Evolutionary conservation across 2,797 vertebrate genomes (phyloP).

Genomic region (Sebastes aleutianus): DNA sequence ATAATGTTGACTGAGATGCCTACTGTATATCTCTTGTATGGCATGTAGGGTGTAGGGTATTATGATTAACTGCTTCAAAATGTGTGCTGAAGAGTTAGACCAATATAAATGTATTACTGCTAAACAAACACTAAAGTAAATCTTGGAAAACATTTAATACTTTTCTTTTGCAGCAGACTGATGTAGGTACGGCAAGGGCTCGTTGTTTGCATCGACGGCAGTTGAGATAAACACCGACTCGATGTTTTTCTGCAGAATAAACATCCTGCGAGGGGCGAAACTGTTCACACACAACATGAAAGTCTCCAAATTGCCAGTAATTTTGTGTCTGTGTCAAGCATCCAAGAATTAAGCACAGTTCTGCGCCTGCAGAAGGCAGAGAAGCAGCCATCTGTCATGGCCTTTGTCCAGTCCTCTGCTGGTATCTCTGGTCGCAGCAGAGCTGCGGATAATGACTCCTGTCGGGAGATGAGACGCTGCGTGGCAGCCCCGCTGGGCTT

Average conservation of each 20-base stretch:
- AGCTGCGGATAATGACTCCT: conserved; percentile 53
- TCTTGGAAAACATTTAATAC: background rate
- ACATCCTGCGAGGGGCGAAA: conserved; percentile 13
- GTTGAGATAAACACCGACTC: conserved; percentile 31
- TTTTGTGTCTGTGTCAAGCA: background rate
- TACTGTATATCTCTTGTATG: background rate
- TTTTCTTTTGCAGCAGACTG: conserved; percentile 2
- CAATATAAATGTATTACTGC: background rate
- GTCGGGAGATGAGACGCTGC: conserved; percentile 39
- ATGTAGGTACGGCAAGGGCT: background rate
- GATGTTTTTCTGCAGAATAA: conserved; percentile 15
- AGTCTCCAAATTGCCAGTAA: conserved; percentile 1
- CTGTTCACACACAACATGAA: conserved; percentile 14
- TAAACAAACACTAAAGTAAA: background rate
- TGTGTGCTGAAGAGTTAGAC: background rate
- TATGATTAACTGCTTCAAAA: background rate
- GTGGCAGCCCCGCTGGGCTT: conserved; percentile 16
- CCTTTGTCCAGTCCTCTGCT: conserved; percentile 44
- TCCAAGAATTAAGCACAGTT: conserved; percentile 15
- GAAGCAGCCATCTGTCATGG: conserved; percentile 48
- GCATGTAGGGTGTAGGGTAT: background rate
- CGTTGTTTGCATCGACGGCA: background rate
- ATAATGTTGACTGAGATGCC: background rate
- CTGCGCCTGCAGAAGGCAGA: conserved; percentile 20
- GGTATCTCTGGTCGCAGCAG: conserved; percentile 27